Evolutionary conservation across 1,140 invertebrate genomes (phyloP).

Genomic region (Brachionus rubens): DNA sequence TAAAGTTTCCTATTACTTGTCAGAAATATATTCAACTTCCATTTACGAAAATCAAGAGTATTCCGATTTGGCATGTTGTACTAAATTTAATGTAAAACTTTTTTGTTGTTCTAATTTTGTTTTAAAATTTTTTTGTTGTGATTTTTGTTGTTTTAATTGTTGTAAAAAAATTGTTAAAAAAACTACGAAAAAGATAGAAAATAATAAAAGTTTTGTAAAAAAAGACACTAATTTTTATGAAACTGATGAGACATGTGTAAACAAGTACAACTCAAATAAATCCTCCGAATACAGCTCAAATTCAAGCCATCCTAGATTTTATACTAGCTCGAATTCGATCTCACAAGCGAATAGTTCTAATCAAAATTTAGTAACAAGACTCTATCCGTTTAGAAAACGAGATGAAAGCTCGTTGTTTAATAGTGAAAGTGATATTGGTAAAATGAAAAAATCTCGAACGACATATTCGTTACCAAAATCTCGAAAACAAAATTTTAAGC

Average conservation of each 20-base stretch:
- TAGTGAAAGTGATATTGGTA: too few species aligned
- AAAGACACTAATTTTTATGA: too few species aligned
- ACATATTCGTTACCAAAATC: neutral
- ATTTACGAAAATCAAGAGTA: constrained; percentile 8
- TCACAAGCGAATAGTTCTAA: too few species aligned
- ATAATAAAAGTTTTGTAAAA: too few species aligned
- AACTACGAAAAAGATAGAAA: neutral
- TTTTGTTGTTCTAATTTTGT: constrained; percentile 24
- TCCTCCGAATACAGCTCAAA: too few species aligned
- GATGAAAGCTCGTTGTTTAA: too few species aligned
- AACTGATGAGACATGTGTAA: too few species aligned
- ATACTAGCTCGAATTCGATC: too few species aligned
- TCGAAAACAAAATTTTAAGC: neutral
- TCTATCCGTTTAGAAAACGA: too few species aligned
- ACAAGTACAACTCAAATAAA: too few species aligned
- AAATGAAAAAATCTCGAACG: neutral
- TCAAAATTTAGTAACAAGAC: too few species aligned
- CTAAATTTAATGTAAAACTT: constrained; percentile 26
- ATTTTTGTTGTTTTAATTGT: constrained; percentile 15
- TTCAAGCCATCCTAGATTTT: too few species aligned
- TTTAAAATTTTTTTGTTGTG: constrained; percentile 10
- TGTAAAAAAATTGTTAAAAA: neutral
- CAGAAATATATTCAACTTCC: neutral
- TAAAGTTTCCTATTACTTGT: neutral
- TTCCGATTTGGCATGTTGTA: neutral